phyloP scores from a whole-genome alignment of 2,888 invertebrate species.

The Tricholauxania praeusta region DNA sequence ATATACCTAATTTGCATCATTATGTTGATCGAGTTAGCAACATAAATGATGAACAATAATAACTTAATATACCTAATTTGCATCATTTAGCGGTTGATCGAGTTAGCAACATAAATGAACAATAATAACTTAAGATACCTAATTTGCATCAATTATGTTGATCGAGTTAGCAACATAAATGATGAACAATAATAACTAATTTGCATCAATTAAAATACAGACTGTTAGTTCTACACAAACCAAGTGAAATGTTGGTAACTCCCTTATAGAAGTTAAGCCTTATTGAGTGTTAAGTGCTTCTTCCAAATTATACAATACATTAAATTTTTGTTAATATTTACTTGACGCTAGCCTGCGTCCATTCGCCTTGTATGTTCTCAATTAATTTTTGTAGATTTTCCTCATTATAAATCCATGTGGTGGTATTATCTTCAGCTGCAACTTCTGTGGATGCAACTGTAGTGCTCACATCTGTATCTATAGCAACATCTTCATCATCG shows the following conservation, averaged over 20 bases:
- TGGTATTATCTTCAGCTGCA: slow-evolving; percentile 50
- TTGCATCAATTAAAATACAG: slow-evolving; percentile 79
- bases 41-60: too few species aligned
- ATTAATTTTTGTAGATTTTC: slow-evolving; percentile 74
- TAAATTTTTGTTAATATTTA: slow-evolving; percentile 61
- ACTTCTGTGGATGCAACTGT: background rate
- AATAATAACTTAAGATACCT: too few species aligned
- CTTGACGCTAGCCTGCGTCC: slow-evolving; percentile 82
- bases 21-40: too few species aligned
- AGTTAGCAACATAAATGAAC: too few species aligned
- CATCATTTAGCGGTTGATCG: too few species aligned
- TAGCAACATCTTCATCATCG: slow-evolving; percentile 53
- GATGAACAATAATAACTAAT: too few species aligned
- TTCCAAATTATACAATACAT: slow-evolving; percentile 71
- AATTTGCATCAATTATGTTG: too few species aligned
- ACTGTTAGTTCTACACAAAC: slow-evolving; percentile 79
- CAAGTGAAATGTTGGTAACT: slow-evolving; percentile 83
- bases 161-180: too few species aligned
- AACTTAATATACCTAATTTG: too few species aligned
- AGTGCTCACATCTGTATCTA: background rate
- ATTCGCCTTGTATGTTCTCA: slow-evolving; percentile 77
- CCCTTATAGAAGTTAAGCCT: slow-evolving; percentile 76
- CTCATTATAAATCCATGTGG: slow-evolving; percentile 72
- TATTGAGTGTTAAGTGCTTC: slow-evolving; percentile 51
- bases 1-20: too few species aligned